Percentiles rank a stretch among this genome's conserved stretches.
These are phyloP conservation scores for Schizaphis graminum DNA, from an alignment of 2,888 invertebrate genomes.

Conservation along the genomic window DNA sequence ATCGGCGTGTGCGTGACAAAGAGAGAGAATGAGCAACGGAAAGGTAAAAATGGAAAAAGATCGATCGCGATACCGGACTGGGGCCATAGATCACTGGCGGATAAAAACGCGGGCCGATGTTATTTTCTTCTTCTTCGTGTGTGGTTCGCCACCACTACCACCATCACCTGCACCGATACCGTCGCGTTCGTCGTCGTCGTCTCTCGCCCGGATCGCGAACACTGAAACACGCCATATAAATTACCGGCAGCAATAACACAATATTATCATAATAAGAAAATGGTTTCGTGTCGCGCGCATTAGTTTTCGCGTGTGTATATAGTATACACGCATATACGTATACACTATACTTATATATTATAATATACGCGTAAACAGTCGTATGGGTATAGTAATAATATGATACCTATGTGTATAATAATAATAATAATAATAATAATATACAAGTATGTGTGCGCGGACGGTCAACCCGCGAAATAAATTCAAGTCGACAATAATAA, in stretches of 20 bases:
- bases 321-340: neutral
- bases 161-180: neutral
- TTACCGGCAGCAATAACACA: constrained; percentile 56
- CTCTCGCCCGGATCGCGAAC: neutral
- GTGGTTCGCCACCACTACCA: constrained; percentile 19
- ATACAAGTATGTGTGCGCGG: neutral
- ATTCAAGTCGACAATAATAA: neutral
- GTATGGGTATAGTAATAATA: neutral
- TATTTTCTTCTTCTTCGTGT: constrained; percentile 57
- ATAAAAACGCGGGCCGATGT: constrained; percentile 34
- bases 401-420: neutral
- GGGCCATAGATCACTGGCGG: constrained; percentile 56
- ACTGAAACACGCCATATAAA: constrained; percentile 47
- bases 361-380: neutral
- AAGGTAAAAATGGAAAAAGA: constrained; percentile 18
- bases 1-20: neutral
- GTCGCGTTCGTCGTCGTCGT: neutral
- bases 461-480: neutral
- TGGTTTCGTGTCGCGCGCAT: constrained; percentile 56
- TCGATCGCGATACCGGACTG: constrained; percentile 51
- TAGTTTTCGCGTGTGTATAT: neutral
- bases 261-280: constrained; percentile 2
- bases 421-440: neutral
- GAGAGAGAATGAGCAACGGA: neutral
- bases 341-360: neutral